phyloP scores from a whole-genome alignment of 2,797 vertebrate species.

The Hyperoplus immaculatus region DNA sequence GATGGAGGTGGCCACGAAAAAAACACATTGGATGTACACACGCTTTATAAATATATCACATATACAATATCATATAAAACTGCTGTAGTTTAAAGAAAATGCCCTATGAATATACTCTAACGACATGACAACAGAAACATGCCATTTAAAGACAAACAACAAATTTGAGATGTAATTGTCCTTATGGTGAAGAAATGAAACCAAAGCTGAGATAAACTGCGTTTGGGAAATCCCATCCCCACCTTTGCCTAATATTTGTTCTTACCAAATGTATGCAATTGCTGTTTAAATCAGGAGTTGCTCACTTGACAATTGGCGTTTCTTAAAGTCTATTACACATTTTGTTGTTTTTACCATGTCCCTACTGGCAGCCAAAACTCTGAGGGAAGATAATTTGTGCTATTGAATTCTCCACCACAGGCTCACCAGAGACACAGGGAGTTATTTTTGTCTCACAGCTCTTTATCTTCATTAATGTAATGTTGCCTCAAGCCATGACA shows the following conservation, averaged over 20 bases:
- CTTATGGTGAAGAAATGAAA: not conserved
- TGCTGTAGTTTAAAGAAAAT: not conserved
- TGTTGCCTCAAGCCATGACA: constrained; percentile 88
- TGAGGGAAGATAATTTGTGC: constrained; percentile 84
- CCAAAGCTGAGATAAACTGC: not conserved
- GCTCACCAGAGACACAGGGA: constrained; percentile 84
- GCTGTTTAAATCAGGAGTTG: not conserved
- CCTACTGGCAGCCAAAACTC: constrained; percentile 85
- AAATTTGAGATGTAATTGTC: not conserved
- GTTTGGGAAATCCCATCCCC: too few species aligned
- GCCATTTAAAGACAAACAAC: constrained; percentile 24
- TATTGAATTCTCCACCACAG: constrained; percentile 87
- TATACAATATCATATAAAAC: not conserved
- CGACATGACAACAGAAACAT: not conserved
- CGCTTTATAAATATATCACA: too few species aligned
- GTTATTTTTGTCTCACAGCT: constrained; percentile 90
- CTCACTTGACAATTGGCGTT: constrained; percentile 19
- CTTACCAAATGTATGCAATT: not conserved
- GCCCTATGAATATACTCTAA: not conserved
- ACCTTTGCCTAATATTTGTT: not conserved
- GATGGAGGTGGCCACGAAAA: not conserved
- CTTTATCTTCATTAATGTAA: constrained; percentile 91
- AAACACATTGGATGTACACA: constrained; percentile 12
- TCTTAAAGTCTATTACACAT: constrained; percentile 12
- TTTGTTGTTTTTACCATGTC: constrained; percentile 84